Evolutionary conservation across 1,140 invertebrate species (phyloP), one percentile per base, ranked within the genome.

Genomic region (Cylas formicarius): DNA sequence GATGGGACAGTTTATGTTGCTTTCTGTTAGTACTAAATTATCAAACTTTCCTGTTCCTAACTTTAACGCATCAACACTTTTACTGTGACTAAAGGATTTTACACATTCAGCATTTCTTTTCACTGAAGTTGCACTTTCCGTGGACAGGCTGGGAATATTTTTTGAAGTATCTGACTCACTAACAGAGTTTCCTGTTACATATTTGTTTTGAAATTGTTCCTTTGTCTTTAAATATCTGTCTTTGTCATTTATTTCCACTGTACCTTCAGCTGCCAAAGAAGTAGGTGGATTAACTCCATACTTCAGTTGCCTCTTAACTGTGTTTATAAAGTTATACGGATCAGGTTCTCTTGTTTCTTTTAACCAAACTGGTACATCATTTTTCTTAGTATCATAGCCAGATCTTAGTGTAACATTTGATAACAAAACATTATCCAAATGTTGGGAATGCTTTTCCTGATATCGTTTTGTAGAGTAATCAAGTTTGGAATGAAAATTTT

Each of bases 321-420:
- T 58, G 37, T 53, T 65, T n/a, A 66, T 65, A 45, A 65, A 62
- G 52, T 63, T 66, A 40, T 53, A 65, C 6, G 62, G 64, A 50
- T 63, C 53, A 7, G 48, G 36, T 20, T 51, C 10, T n/a, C 28
- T 27, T 6, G 45, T 34, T 11, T 52, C 48, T 45, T 52, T 46
- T 3, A 63, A 18, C 56, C 58, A 63, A 1, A 31, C 26, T 1
- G 57, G 39, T 11, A 9, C 20, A 16, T 36, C 17, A 19, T 17
- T 22, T 22, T 10, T 4, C n/a, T 20, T 8, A 14, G 11, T 17
- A 4, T 14, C 5, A 21, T 11, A 11, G 14, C 18, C 9, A 21
- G 14, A 17, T 32, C 20, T 13, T 20, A 35, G 29, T 11, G 41
- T 34, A 23, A 34, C 28, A 44, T 44, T 34, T 16, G 41, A 44